Evolutionary conservation across 2,797 vertebrate genomes (phyloP).

Genomic region (Fringilla coelebs): DNA sequence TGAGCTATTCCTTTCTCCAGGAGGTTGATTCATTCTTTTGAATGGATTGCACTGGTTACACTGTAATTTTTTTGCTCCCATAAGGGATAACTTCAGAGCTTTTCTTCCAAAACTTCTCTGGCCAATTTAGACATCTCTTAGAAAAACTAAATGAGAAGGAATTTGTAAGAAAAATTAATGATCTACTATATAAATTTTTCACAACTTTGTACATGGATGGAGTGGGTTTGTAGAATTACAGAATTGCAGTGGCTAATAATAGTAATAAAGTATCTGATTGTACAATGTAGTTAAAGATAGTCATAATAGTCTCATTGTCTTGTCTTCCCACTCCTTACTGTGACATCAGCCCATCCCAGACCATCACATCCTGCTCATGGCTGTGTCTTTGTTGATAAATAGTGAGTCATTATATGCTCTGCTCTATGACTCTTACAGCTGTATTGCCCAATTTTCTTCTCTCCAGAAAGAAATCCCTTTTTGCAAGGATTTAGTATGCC

Average conservation of each 20-base stretch:
- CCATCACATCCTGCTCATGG: slow-evolving; percentile 53
- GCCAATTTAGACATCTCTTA: slow-evolving; percentile 1
- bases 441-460: slow-evolving; percentile 20
- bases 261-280: slow-evolving; percentile 36
- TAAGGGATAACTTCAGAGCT: not conserved
- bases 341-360: slow-evolving; percentile 56
- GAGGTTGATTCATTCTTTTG: slow-evolving; percentile 14
- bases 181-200: not conserved
- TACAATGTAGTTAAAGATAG: slow-evolving; percentile 38
- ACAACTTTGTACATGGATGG: not conserved
- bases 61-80: not conserved
- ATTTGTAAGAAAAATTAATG: slow-evolving; percentile 28
- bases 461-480: not conserved
- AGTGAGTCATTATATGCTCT: slow-evolving; percentile 45
- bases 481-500: not conserved
- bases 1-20: not conserved
- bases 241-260: slow-evolving; percentile 35
- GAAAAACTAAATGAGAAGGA: slow-evolving; percentile 5
- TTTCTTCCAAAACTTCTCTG: slow-evolving; percentile 10
- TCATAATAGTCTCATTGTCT: slow-evolving; percentile 56
- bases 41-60: not conserved
- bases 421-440: slow-evolving; percentile 25
- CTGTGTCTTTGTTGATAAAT: slow-evolving; percentile 63
- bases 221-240: not conserved
- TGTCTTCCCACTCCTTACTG: slow-evolving; percentile 30